A percentile compares a stretch with the other conserved stretches of the same genome.
Conservation (phyloP, 2,797 vertebrate genomes). For the Eremophila alpestris region DNA sequence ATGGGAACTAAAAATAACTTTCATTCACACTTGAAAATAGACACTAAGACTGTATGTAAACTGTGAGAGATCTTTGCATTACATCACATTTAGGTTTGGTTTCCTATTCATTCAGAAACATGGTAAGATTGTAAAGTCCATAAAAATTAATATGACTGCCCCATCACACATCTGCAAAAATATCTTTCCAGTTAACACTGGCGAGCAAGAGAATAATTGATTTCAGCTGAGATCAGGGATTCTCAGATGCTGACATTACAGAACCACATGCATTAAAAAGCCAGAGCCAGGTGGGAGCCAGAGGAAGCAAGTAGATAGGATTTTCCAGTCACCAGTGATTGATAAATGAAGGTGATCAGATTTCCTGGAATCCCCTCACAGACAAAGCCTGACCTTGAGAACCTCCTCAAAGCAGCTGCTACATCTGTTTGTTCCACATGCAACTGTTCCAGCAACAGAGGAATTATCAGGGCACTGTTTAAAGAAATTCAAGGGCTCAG, state of each 20-base stretch:
- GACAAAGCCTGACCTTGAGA: conserved; percentile 36
- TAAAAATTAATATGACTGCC: not conserved
- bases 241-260: conserved; percentile 1
- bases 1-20: not conserved
- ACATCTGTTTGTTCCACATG: not conserved
- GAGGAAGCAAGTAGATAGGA: not conserved
- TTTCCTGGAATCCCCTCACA: conserved; percentile 3
- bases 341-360: not conserved
- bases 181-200: not conserved
- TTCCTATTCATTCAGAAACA: not conserved
- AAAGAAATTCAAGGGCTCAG: conserved; percentile 15
- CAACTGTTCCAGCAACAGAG: not conserved
- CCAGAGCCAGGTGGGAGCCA: not conserved
- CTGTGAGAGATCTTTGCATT: not conserved
- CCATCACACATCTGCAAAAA: not conserved
- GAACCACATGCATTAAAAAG: not conserved
- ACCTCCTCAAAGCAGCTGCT: not conserved
- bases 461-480: not conserved
- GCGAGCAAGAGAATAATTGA: not conserved
- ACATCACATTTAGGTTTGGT: not conserved
- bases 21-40: not conserved
- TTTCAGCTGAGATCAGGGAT: not conserved
- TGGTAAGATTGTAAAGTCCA: not conserved
- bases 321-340: not conserved
- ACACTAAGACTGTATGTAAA: not conserved